Evolutionary conservation across 2,888 invertebrate species (phyloP).

Genomic region (Hyposoter dolosus): DNA sequence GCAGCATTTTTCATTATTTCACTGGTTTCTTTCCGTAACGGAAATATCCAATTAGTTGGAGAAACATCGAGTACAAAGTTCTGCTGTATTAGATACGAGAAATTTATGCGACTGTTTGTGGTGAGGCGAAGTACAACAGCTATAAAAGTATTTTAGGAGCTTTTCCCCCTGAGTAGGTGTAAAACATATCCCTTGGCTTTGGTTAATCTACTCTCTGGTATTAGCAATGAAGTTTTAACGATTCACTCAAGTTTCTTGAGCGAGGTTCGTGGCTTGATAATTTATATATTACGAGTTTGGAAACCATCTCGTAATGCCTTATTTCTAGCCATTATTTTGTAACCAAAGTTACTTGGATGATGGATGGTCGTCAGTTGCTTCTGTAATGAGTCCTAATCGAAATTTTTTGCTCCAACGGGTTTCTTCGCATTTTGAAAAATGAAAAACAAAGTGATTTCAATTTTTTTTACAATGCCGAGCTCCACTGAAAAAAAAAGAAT

Average conservation of each 20-base stretch:
- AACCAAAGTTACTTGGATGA: neutral
- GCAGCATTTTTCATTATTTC: too few relatives aligned
- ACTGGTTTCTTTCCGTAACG: neutral
- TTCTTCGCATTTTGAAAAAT: neutral
- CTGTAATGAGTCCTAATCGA: neutral
- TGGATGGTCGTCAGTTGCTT: neutral
- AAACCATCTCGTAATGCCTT: neutral
- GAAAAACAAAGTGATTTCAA: too few relatives aligned
- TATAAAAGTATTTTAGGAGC: conserved; percentile 50
- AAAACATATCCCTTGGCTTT: conserved; percentile 18
- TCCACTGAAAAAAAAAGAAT: neutral
- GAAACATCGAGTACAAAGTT: neutral
- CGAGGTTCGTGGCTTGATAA: conserved; percentile 7
- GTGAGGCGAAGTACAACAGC: conserved; percentile 13
- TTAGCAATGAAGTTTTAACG: conserved; percentile 51
- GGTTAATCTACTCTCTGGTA: conserved; percentile 18
- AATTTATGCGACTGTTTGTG: conserved; percentile 23
- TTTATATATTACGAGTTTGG: neutral
- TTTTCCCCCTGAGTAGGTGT: conserved; percentile 11
- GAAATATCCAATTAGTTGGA: conserved; percentile 10
- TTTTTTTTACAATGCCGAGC: neutral
- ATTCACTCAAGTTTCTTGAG: conserved; percentile 39
- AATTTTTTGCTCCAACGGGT: neutral
- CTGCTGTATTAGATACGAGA: conserved; percentile 35
- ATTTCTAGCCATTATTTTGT: neutral